A percentile compares a stretch with the other conserved stretches of the same genome.
These are phyloP conservation scores for Neocrepidodera transversa DNA, from an alignment of 2,888 invertebrate genomes.

Conservation along the genomic window DNA sequence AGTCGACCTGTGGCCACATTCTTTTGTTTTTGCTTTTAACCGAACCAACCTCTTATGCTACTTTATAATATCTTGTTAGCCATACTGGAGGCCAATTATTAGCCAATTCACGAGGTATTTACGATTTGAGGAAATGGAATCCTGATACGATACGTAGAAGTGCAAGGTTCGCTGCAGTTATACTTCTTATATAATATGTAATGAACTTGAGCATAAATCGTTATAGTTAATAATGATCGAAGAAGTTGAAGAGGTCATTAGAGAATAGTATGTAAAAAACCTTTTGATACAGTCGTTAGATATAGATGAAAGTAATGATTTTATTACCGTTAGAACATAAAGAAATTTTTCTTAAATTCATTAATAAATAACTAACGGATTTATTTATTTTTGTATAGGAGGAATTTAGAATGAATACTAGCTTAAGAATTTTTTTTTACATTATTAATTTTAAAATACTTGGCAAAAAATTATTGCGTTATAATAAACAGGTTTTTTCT, in stretches of 20 bases:
- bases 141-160: slow-evolving; percentile 7
- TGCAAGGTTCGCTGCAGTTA: slow-evolving; percentile 1
- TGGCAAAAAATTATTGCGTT: too few relatives aligned
- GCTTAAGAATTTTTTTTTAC: too few relatives aligned
- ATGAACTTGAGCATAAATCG: slow-evolving; percentile 11
- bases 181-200: slow-evolving; percentile 7
- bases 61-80: slow-evolving; percentile 37
- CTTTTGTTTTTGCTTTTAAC: slow-evolving; percentile 33
- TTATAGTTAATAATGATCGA: slow-evolving; percentile 1
- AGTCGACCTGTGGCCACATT: slow-evolving; percentile 31
- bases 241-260: neutral
- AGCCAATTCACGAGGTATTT: slow-evolving; percentile 11
- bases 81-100: slow-evolving; percentile 28
- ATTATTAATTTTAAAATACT: too few relatives aligned
- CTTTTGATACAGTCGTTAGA: too few relatives aligned
- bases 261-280: neutral
- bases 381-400: too few relatives aligned
- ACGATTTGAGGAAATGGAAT: slow-evolving; percentile 14
- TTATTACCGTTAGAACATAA: too few relatives aligned
- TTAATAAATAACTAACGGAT: too few relatives aligned
- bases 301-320: too few relatives aligned
- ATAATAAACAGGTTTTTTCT: too few relatives aligned
- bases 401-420: too few relatives aligned
- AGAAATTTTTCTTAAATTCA: too few relatives aligned
- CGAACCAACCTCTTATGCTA: neutral